phyloP scores from a whole-genome alignment of 2,888 invertebrate species.

The Tyria jacobaeae region DNA sequence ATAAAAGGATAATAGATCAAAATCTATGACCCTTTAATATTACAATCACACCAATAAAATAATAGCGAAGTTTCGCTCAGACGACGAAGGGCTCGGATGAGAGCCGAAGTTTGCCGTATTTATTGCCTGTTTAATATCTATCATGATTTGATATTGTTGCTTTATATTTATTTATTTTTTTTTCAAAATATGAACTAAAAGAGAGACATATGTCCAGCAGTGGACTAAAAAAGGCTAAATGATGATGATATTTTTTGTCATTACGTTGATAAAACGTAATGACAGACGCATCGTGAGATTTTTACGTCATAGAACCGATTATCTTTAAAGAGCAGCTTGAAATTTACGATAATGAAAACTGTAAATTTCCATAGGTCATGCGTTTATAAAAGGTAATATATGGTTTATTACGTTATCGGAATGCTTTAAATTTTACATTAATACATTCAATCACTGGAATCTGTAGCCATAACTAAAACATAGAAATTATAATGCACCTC shows the following conservation, averaged over 20 bases:
- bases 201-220: too few species aligned
- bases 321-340: background rate
- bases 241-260: too few species aligned
- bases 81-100: background rate
- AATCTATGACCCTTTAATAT: too few species aligned
- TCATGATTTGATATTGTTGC: too few species aligned
- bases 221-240: too few species aligned
- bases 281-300: background rate
- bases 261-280: background rate
- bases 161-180: too few species aligned
- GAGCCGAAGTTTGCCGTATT: background rate
- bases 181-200: too few species aligned
- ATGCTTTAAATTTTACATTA: conserved; percentile 39
- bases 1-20: too few species aligned
- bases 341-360: conserved; percentile 1
- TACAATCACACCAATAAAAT: too few species aligned
- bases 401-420: conserved; percentile 50
- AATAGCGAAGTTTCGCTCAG: too few species aligned
- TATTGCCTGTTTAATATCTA: too few species aligned
- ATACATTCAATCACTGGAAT: conserved; percentile 36
- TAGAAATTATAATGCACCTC: conserved; percentile 11
- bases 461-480: conserved; percentile 43
- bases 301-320: background rate
- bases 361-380: conserved; percentile 27
- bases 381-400: conserved; percentile 35